Evolutionary conservation across 2,797 vertebrate species (phyloP), one percentile per base, ranked within the genome.

Genomic region (Austrolebias charrua): DNA sequence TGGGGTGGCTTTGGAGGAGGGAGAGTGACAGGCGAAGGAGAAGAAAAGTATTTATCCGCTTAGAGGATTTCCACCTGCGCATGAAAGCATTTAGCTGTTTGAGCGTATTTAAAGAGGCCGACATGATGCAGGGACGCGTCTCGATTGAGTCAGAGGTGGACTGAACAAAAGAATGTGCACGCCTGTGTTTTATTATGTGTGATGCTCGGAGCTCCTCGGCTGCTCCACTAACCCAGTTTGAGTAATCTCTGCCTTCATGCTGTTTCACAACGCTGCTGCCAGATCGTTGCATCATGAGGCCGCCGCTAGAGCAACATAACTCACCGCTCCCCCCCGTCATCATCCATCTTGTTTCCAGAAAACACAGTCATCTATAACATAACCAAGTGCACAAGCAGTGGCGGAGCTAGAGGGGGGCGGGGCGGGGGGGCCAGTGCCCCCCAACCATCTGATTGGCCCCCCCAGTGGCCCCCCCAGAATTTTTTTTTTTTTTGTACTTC

Each of bases 191-290:
- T 15, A 31, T 18, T 47, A 49, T 31, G 47, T n/a, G 51, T 40
- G 55, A 71, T 70, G 55, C 62, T 82, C 78, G 76, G 76, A 72
- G 74, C 78, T 69, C 60, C 1, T 63, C 85, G 91, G 90, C 75
- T 92, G 90, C 75, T 92, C 91, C 74, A 93, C 89, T 92, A 92
- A 92, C 92, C 92, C 88, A 91, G 88, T 93, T 92, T 86, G 75
- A 82, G 87, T 92, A 92, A 94, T 92, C 90, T 91, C 89, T 87
- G 80, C 87, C 83, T 88, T 87, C 78, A 84, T 80, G 76, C 83
- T 86, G 89, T 92, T 93, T 93, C 88, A 91, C 92, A 92, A 92
- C 81, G 88, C 48, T 19, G 57, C 89, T 87, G 89, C 89, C 83
- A 89, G 83, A 83, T 61, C 75, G 88, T 92, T 94, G 90, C 91